Conservation (phyloP, 1,140 invertebrate genomes). For the Ridgeia piscesae region DNA sequence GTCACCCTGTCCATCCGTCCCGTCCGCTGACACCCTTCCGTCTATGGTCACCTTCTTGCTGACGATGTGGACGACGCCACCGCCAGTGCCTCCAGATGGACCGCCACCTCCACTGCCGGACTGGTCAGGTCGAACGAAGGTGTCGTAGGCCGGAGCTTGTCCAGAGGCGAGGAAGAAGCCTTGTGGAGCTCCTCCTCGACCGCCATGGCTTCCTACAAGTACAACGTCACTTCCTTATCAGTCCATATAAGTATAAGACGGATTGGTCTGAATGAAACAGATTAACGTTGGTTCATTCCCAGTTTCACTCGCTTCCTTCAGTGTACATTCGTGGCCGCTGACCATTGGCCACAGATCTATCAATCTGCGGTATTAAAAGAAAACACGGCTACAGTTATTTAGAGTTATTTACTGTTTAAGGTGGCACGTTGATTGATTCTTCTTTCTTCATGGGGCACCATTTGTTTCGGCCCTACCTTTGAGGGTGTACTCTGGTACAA, state of each 20-base stretch:
- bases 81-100: constrained; percentile 19
- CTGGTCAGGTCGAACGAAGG: neutral
- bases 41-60: constrained; percentile 13
- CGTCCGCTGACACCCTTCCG: constrained; percentile 20
- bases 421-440: too few relatives aligned
- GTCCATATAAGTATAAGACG: neutral
- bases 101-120: constrained; percentile 24
- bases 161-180: constrained; percentile 13
- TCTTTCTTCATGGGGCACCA: too few relatives aligned
- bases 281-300: too few relatives aligned
- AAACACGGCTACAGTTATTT: too few relatives aligned
- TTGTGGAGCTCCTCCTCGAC: constrained; percentile 14
- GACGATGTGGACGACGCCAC: constrained; percentile 22
- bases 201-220: constrained; percentile 26
- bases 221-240: neutral
- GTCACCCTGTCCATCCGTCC: constrained; percentile 20
- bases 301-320: too few relatives aligned
- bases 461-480: too few relatives aligned
- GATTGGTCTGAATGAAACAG: too few relatives aligned
- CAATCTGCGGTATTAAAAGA: too few relatives aligned
- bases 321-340: too few relatives aligned
- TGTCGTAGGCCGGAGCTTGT: constrained; percentile 19
- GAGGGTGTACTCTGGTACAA: too few relatives aligned
- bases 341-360: too few relatives aligned
- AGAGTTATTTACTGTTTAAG: too few relatives aligned